Evolutionary conservation across 2,888 invertebrate species (phyloP).

Genomic region (Anarsia innoxiella): DNA sequence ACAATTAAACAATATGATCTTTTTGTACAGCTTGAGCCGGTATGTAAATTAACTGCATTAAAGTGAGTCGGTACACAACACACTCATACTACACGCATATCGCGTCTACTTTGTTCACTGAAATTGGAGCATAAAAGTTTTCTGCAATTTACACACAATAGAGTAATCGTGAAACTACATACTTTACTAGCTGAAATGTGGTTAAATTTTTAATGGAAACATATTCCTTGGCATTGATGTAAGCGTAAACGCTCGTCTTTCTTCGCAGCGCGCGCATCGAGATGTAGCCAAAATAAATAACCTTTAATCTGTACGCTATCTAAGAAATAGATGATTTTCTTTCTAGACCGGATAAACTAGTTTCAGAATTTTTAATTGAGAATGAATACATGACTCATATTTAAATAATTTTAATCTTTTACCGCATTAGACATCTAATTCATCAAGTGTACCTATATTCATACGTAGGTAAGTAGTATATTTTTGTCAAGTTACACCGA

Average conservation of each 20-base stretch:
- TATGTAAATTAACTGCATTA: slow-evolving; percentile 26
- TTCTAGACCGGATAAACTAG: no score
- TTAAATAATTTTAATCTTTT: no score
- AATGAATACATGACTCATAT: no score
- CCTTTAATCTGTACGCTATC: slow-evolving; percentile 31
- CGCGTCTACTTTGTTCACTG: not conserved
- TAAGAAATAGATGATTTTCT: not conserved
- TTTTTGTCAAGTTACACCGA: no score
- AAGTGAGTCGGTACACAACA: no score
- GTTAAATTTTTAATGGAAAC: slow-evolving; percentile 32
- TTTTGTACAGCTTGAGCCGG: no score
- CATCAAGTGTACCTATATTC: no score
- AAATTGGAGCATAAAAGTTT: not conserved
- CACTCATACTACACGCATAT: not conserved
- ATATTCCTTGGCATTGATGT: slow-evolving; percentile 45
- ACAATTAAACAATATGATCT: no score
- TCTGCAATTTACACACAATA: not conserved
- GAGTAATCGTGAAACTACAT: not conserved
- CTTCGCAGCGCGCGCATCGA: slow-evolving; percentile 57
- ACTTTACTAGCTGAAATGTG: not conserved
- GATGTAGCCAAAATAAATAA: slow-evolving; percentile 66
- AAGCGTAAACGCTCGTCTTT: slow-evolving; percentile 57
- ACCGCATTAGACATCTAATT: no score
- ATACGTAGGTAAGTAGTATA: no score
- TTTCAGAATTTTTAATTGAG: no score